Evolutionary conservation across 2,797 vertebrate genomes (phyloP).

Genomic region (Catamblyrhynchus diadema): DNA sequence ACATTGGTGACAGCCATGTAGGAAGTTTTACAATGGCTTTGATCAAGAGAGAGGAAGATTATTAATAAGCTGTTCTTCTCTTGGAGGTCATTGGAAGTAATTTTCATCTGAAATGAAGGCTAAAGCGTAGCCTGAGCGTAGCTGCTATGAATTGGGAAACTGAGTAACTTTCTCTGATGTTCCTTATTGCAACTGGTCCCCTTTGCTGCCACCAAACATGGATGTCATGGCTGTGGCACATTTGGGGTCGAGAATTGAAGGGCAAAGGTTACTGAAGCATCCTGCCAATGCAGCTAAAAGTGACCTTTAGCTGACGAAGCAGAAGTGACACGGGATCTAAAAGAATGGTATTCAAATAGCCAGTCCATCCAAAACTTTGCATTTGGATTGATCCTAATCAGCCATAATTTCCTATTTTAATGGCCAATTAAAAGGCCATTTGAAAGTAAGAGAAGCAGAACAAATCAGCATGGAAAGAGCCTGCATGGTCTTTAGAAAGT

Average conservation of each 20-base stretch:
- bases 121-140: too few species aligned
- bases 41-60: background rate
- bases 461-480: conserved; percentile 32
- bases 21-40: background rate
- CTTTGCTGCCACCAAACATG: background rate
- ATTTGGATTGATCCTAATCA: conserved; percentile 69
- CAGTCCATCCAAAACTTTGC: conserved; percentile 42
- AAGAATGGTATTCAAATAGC: conserved; percentile 48
- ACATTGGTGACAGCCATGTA: background rate
- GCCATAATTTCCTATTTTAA: conserved; percentile 70
- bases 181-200: background rate
- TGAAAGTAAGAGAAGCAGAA: conserved; percentile 72
- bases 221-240: background rate
- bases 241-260: conserved; percentile 50
- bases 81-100: background rate
- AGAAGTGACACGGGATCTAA: conserved; percentile 21
- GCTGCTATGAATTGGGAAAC: background rate
- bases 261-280: conserved; percentile 62
- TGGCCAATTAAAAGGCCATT: conserved; percentile 67
- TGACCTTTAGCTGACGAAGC: conserved; percentile 71
- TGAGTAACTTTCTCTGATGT: background rate
- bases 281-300: conserved; percentile 32
- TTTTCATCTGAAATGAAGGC: background rate
- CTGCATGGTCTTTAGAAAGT: conserved; percentile 29
- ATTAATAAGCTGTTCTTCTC: background rate